phyloP scores from a whole-genome alignment of 2,888 invertebrate genomes.

The Rutpela maculata region DNA sequence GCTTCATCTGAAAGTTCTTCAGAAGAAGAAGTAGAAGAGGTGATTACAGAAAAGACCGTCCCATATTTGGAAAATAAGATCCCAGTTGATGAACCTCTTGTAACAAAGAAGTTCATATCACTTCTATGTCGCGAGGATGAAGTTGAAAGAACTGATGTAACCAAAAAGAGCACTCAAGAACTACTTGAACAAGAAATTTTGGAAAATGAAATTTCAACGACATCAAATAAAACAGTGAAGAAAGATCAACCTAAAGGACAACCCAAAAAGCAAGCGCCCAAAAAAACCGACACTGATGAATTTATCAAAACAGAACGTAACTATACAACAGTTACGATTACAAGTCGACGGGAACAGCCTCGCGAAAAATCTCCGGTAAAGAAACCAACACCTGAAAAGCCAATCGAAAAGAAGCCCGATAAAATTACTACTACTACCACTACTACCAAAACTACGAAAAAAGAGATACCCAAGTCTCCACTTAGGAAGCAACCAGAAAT shows the following conservation, averaged over 20 bases:
- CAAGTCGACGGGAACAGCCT: slow-evolving; percentile 24
- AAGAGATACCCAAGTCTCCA: slow-evolving; percentile 44
- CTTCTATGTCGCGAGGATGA: slow-evolving; percentile 67
- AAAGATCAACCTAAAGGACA: slow-evolving; percentile 59
- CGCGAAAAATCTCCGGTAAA: slow-evolving; percentile 38
- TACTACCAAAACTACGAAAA: slow-evolving; percentile 40
- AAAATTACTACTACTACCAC: slow-evolving; percentile 37
- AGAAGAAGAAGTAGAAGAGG: slow-evolving; percentile 51
- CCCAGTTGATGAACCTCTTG: slow-evolving; percentile 68
- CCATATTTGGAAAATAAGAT: slow-evolving; percentile 57
- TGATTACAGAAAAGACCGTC: slow-evolving; percentile 41
- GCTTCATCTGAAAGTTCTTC: slow-evolving; percentile 51
- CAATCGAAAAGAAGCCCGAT: slow-evolving; percentile 41
- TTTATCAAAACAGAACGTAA: slow-evolving; percentile 56
- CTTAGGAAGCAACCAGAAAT: slow-evolving; percentile 48
- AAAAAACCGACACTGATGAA: slow-evolving; percentile 45
- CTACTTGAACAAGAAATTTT: slow-evolving; percentile 58
- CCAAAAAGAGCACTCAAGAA: slow-evolving; percentile 53
- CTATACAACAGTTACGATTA: slow-evolving; percentile 32
- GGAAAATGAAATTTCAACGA: slow-evolving; percentile 48
- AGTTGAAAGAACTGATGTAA: slow-evolving; percentile 56
- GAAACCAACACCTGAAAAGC: slow-evolving; percentile 43
- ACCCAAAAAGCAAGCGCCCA: slow-evolving; percentile 44
- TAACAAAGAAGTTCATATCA: slow-evolving; percentile 66
- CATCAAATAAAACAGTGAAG: slow-evolving; percentile 60